Conservation (phyloP, 2,113 vertebrate genomes). For the Sinocyclocheilus anophthalmus region DNA sequence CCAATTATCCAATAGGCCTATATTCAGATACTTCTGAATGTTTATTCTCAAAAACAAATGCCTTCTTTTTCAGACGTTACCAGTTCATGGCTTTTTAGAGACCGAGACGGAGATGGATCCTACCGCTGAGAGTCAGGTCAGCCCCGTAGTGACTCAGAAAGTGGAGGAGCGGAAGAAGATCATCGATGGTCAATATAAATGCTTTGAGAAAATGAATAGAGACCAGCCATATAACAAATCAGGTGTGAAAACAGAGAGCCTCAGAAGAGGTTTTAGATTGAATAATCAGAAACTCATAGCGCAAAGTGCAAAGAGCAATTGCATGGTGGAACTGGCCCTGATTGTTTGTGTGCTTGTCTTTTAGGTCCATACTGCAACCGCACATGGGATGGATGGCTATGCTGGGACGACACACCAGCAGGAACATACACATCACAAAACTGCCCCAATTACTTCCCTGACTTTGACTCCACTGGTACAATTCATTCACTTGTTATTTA, state of each 20-base stretch:
- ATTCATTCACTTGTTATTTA: background rate
- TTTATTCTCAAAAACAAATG: background rate
- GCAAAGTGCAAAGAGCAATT: background rate
- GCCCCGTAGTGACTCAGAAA: constrained; percentile 68
- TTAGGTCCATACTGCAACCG: constrained; percentile 84
- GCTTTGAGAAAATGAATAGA: constrained; percentile 89
- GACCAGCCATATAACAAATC: constrained; percentile 85
- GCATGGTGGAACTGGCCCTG: background rate
- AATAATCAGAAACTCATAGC: background rate
- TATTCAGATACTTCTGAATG: background rate
- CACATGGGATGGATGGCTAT: constrained; percentile 90
- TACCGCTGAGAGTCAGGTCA: constrained; percentile 72
- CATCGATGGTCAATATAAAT: constrained; percentile 88
- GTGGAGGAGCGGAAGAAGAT: constrained; percentile 83
- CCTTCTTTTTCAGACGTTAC: constrained; percentile 74
- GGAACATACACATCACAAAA: constrained; percentile 74
- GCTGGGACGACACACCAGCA: constrained; percentile 87
- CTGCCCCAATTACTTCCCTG: constrained; percentile 91
- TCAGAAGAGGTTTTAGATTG: constrained; percentile 16
- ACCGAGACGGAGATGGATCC: constrained; percentile 71
- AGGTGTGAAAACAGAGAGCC: constrained; percentile 72
- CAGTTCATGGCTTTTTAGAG: constrained; percentile 73
- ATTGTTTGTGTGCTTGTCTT: background rate
- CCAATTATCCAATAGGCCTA: background rate
- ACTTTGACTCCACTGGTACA: constrained; percentile 92